Evolutionary conservation across 2,888 invertebrate species (phyloP), one percentile per base, ranked within the genome.

Genomic region (Oxystoma pomonae): DNA sequence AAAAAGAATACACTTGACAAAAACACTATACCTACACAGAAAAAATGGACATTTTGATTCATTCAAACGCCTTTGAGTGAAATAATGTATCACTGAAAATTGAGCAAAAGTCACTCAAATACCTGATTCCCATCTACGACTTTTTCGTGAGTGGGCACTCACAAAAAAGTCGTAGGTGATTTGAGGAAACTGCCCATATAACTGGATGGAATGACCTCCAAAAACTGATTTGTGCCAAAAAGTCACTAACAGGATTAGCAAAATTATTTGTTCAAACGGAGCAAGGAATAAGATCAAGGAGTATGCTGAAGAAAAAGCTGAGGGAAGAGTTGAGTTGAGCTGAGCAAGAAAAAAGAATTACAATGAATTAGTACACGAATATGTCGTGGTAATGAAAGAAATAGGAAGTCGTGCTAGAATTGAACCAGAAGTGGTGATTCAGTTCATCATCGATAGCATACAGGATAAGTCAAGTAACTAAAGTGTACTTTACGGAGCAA

Each of bases 361-460:
- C 17, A 70, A 73, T 16, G 77, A 79, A 65, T 73, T 73, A 1
- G 69, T 72, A 7, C 75, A 76, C 63, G 76, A 79, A 60, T 80
- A 78, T 66, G 73, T 75, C 16, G 63, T 77, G 2, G 59, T 57
- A 12, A 80, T 78, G 77, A 74, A 74, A 63, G 77, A 80, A 66
- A 64, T 78, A n/a, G 78, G 75, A 18, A 67, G 71, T 5, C 72
- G 76, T 57, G 77, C 71, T 1, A 68, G 67, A 1, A 67, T 78
- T 20, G 77, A 79, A 67, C 71, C 72, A 22, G 74, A 66, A 58
- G 72, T 71, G 1, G 53, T 78, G 3, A 78, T 77, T 2, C 76
- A 77, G 57, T 80, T 78, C 64, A 72, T 78, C 0, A 77, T 79
- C 1, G 77, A 80, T 65, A 78, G 76, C 0, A 76, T 80, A 20